Base-by-base conservation (phyloP, 1,140 invertebrate genomes). In the Arctopsyche grandis region DNA sequence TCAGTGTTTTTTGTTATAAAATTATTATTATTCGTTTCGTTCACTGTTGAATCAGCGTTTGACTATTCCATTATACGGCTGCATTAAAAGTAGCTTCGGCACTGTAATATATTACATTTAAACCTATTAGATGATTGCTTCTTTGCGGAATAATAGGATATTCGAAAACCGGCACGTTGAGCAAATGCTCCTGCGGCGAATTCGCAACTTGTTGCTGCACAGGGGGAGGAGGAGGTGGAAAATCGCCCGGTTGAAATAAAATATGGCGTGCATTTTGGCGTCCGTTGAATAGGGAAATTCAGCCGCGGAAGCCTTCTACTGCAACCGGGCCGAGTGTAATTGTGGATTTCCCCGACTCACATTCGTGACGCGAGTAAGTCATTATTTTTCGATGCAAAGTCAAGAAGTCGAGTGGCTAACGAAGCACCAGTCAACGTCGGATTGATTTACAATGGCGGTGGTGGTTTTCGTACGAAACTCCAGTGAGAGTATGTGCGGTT, bases 221-320 rank as follows among this genome's bases (percentile, higher is more conserved):
- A 7, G 7, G 29, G 29, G 29, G 1, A 12, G 66, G 66, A 7
- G 7, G 29, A 7, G 29, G 1, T 26, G 66, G 66, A 48, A 44
- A 48, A 71, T 71, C 12, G 38, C 63, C 16, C 44, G 44, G 19
- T n/a, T 22, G 69, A 71, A 71, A 71, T 71, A 46, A 71, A 71
- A 71, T 71, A 71, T 71, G 69, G 69, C 69, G 38, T 46, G 69
- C 38, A 71, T 46, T 71, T 46, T 48, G 69, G 69, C 69, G 69
- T 22, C 14, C 16, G 44, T 24, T 71, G 69, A 71, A 44, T 38
- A 24, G 44, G 24, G 9, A 66, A 66, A 26, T 66, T 66, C 24
- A 22, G 26, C 63, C 63, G 24, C 63, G 63, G 22, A 66, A 66
- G 24, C 63, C 22, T 66, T 71, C 38, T 38, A 71, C 4, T 19